Evolutionary conservation across 2,797 vertebrate species (phyloP), one percentile per base, ranked within the genome.

Genomic region (Podarcis lilfordi): DNA sequence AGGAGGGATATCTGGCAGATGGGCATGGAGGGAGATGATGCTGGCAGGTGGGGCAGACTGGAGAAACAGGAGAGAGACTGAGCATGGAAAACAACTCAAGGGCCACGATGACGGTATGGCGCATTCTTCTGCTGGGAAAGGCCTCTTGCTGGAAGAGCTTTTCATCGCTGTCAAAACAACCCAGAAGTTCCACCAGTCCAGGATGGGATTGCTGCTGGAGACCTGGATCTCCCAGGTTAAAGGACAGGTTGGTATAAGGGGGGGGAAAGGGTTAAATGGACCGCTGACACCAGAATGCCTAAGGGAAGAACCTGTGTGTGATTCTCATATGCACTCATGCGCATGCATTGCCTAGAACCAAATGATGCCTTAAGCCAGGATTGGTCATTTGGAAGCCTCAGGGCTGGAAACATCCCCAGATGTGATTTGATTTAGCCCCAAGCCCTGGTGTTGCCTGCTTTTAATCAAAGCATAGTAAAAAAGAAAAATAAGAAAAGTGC

Each of bases 101-200:
- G 87, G 88, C 7, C 37, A 68, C 6, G 23, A 23, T 61, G 59
- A 15, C 1, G 13, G 29, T 69, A n/a, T 32, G 9, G 29, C 50
- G 55, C 55, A 0, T 82, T 27, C 32, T 8, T 37, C 32, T 45
- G 5, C 66, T 1, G 40, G 80, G 78, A 82, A 86, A 79, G 86
- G 71, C 27, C 94, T 97, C 87, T 90, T 88, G 1, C 95, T 97
- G 55, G 93, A 90, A 37, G 98, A 99, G 32, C 50, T 99, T 87
- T 99, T 98, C 94, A 96, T 99, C 68, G 98, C 98, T 0, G 97
- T 99, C 90, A 99, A 98, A 95, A 99, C 98, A 66, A 99, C 98
- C 50, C 95, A 95, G 19, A 97, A 94, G 88, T 99, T 98, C 96
- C 98, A 99, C 92, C 89, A 84, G 90, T 97, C 96, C 81, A 98